Conservation (phyloP, 2,797 vertebrate genomes). For the Scarus forsteni region DNA sequence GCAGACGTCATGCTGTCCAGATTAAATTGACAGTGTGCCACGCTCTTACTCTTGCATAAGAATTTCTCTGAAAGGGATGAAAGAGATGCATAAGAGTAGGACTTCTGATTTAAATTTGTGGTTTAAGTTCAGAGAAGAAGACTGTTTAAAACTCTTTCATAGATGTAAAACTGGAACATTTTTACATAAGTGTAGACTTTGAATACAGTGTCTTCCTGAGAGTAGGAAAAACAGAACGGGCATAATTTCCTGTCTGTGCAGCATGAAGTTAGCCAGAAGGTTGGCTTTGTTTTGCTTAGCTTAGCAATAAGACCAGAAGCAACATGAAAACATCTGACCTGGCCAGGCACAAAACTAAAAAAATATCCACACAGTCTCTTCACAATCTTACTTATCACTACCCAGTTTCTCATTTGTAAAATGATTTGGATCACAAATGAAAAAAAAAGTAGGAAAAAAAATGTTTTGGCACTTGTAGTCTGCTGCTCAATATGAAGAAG, state of each 20-base stretch:
- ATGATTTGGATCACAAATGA: too few relatives aligned
- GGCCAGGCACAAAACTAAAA: not conserved
- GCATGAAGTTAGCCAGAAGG: not conserved
- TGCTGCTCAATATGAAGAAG: too few relatives aligned
- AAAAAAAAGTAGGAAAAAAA: too few relatives aligned
- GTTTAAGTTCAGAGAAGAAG: not conserved
- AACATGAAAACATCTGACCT: not conserved
- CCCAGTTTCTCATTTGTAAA: too few relatives aligned
- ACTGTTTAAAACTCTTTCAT: slow-evolving; percentile 3
- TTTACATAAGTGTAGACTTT: not conserved
- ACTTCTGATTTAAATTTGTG: slow-evolving; percentile 41
- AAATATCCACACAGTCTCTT: too few relatives aligned
- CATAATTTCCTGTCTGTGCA: not conserved
- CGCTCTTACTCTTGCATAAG: slow-evolving; percentile 65
- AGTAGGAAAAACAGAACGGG: not conserved
- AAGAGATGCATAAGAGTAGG: slow-evolving; percentile 64
- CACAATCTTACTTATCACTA: too few relatives aligned
- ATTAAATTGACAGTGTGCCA: slow-evolving; percentile 78
- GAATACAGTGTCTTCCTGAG: not conserved
- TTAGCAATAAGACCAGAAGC: slow-evolving; percentile 3
- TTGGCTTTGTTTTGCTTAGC: not conserved
- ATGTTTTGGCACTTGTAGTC: too few relatives aligned
- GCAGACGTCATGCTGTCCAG: slow-evolving; percentile 68
- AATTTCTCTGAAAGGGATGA: slow-evolving; percentile 73
- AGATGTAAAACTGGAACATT: not conserved